phyloP scores from a whole-genome alignment of 2,888 invertebrate species.

The Amphimallon solstitiale region DNA sequence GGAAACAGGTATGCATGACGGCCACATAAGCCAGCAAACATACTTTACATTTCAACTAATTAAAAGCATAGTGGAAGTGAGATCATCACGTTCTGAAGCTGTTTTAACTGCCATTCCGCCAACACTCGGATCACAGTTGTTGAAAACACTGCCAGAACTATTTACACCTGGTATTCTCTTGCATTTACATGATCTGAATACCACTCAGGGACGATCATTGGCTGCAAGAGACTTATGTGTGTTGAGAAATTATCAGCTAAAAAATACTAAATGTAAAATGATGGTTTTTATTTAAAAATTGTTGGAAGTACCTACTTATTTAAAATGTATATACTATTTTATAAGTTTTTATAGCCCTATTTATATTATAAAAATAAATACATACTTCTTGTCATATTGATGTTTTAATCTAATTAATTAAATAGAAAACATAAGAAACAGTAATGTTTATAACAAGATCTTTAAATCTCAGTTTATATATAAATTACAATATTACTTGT shows the following conservation, averaged over 20 bases:
- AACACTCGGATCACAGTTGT: slow-evolving; percentile 79
- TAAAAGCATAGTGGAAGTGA: slow-evolving; percentile 78
- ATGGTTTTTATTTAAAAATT: slow-evolving; percentile 13
- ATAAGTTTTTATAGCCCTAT: not conserved
- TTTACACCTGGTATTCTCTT: slow-evolving; percentile 80
- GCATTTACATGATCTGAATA: slow-evolving; percentile 82
- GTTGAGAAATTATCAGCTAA: slow-evolving; percentile 81
- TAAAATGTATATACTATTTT: not conserved
- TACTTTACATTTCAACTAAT: slow-evolving; percentile 85
- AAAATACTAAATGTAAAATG: slow-evolving; percentile 52
- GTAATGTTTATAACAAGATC: not conserved
- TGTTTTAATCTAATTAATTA: not conserved
- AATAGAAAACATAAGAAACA: not conserved
- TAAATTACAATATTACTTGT: slow-evolving; percentile 93
- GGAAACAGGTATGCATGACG: slow-evolving; percentile 67
- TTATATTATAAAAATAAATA: not conserved
- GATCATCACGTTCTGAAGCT: slow-evolving; percentile 60
- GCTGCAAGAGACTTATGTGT: slow-evolving; percentile 90
- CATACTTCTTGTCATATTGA: not conserved
- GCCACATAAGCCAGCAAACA: slow-evolving; percentile 85
- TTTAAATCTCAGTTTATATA: no score
- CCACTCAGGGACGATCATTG: slow-evolving; percentile 79
- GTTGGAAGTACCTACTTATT: not conserved
- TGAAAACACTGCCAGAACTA: slow-evolving; percentile 81
- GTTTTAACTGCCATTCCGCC: slow-evolving; percentile 81